Percentiles rank a stretch among this genome's conserved stretches.
Conservation (phyloP, 2,797 vertebrate genomes). For the Anguilla pacifica region DNA sequence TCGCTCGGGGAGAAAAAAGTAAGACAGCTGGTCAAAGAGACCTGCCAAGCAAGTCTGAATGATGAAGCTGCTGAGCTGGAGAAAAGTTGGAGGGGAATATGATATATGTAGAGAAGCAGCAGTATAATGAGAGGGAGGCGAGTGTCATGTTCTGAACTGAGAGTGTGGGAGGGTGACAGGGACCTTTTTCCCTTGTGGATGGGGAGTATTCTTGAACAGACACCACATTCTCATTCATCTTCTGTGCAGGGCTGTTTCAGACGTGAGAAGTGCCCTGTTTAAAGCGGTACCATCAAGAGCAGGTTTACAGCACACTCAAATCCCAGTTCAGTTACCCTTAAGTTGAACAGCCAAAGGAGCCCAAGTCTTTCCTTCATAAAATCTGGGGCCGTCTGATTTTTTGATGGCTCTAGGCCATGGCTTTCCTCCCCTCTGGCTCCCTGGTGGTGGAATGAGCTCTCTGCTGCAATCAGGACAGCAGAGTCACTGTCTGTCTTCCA, state of each 20-base stretch:
- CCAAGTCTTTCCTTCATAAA: too few relatives aligned
- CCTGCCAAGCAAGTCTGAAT: neutral
- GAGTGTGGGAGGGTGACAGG: neutral
- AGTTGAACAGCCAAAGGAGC: neutral
- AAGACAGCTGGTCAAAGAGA: neutral
- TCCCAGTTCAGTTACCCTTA: neutral
- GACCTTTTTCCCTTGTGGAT: neutral
- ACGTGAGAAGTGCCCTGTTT: slow-evolving; percentile 23
- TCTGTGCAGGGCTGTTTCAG: slow-evolving; percentile 34
- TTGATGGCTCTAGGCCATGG: neutral
- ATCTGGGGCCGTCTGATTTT: neutral
- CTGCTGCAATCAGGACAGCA: neutral
- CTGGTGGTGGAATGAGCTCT: neutral
- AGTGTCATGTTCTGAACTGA: too few relatives aligned
- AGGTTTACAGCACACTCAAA: neutral
- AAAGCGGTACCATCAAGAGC: slow-evolving; percentile 28
- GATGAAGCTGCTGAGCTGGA: neutral
- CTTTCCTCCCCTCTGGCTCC: neutral
- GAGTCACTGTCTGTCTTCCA: neutral
- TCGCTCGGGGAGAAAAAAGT: neutral
- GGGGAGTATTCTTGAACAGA: neutral
- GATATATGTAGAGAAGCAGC: slow-evolving; percentile 12
- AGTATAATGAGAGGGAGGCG: slow-evolving; percentile 41
- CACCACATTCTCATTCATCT: slow-evolving; percentile 47
- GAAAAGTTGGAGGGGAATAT: slow-evolving; percentile 24